Evolutionary conservation across 2,113 vertebrate species (phyloP).

Genomic region (Leptosomus discolor): DNA sequence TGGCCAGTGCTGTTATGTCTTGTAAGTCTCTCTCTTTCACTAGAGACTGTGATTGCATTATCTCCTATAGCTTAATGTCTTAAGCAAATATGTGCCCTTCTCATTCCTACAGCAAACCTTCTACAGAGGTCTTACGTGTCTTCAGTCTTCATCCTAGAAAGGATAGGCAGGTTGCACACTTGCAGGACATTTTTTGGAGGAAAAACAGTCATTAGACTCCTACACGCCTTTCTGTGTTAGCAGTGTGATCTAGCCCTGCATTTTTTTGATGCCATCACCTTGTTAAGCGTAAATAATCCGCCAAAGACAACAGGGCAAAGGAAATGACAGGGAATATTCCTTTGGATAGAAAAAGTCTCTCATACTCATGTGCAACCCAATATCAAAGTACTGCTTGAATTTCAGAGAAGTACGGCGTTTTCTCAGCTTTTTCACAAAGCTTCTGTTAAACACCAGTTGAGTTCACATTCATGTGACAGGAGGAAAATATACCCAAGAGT

Average conservation of each 20-base stretch:
- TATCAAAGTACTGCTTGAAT: background rate
- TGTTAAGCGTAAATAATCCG: slow-evolving; percentile 24
- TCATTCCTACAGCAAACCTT: background rate
- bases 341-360: background rate
- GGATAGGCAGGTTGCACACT: background rate
- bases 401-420: background rate
- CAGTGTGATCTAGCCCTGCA: background rate
- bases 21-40: background rate
- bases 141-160: background rate
- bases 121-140: background rate
- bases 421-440: background rate
- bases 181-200: background rate
- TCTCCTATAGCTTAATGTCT: background rate
- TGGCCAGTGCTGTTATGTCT: background rate
- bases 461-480: background rate
- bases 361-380: background rate
- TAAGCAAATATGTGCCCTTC: background rate
- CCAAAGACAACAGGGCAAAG: background rate
- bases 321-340: background rate
- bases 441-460: background rate
- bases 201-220: background rate
- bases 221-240: background rate
- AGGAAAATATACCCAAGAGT: background rate
- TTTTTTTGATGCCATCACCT: background rate
- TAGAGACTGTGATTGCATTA: background rate